Conservation (phyloP, 2,113 vertebrate species). For the Callospermophilus lateralis region DNA sequence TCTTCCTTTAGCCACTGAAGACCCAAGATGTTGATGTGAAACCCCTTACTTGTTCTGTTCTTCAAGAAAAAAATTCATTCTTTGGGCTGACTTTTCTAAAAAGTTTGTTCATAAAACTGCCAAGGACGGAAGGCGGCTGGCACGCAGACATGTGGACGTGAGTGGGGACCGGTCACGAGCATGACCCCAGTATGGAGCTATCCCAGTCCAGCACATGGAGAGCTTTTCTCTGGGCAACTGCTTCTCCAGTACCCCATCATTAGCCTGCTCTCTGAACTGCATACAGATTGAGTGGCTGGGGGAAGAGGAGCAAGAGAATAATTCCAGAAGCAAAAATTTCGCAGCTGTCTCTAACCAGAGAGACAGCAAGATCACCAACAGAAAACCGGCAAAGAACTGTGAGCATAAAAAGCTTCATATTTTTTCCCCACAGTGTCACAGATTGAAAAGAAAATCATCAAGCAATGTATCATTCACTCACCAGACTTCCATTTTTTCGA, state of each 20-base stretch:
- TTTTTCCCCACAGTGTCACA: not conserved
- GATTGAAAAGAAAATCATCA: constrained; percentile 34
- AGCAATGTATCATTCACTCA: not conserved
- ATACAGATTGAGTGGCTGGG: constrained; percentile 59
- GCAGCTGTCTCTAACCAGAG: constrained; percentile 51
- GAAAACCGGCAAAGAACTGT: constrained; percentile 30
- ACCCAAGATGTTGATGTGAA: constrained; percentile 41
- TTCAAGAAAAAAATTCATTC: constrained; percentile 41
- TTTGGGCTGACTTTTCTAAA: constrained; percentile 45
- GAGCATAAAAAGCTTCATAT: constrained; percentile 13
- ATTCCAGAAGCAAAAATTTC: constrained; percentile 51
- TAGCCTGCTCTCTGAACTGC: constrained; percentile 54
- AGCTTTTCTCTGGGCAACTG: constrained; percentile 62
- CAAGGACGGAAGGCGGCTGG: not conserved
- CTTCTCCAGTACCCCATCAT: constrained; percentile 54
- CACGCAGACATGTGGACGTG: not conserved
- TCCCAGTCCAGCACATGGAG: not conserved
- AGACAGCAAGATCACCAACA: not conserved
- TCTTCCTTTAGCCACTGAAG: constrained; percentile 4
- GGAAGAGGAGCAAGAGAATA: constrained; percentile 36
- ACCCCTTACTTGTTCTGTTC: constrained; percentile 11
- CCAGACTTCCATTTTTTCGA: not conserved
- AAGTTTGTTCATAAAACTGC: constrained; percentile 49
- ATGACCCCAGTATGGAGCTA: not conserved
- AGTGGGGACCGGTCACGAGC: not conserved